A percentile compares a stretch with the other conserved stretches of the same genome.
Conservation (phyloP, 2,113 vertebrate genomes). For the Sorex fumeus region DNA sequence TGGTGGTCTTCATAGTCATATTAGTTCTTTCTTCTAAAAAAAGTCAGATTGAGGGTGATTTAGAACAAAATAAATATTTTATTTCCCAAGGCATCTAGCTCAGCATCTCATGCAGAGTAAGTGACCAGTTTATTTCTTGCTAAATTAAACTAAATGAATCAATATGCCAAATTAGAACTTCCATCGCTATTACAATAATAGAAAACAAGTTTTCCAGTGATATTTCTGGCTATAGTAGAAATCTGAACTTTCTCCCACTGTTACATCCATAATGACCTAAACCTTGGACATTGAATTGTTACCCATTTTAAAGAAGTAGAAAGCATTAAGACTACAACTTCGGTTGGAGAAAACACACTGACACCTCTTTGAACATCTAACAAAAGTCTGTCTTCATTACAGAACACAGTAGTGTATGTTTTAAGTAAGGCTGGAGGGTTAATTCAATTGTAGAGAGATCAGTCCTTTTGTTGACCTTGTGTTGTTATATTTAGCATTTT, state of each 20-base stretch:
- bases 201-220: background rate
- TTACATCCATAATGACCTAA: background rate
- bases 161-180: background rate
- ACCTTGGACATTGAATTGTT: background rate
- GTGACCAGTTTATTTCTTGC: constrained; percentile 1
- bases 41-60: background rate
- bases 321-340: background rate
- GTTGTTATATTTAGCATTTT: background rate
- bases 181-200: background rate
- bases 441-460: background rate
- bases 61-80: background rate
- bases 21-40: background rate
- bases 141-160: constrained; percentile 5
- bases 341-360: background rate
- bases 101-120: background rate
- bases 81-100: background rate
- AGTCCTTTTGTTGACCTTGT: background rate
- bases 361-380: background rate
- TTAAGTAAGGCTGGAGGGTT: background rate
- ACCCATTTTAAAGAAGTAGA: background rate
- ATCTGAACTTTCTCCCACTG: background rate
- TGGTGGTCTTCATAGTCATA: no score
- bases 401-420: background rate
- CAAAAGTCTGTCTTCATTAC: background rate
- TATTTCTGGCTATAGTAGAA: background rate